Evolutionary conservation across 2,113 vertebrate species (phyloP).

Genomic region (Balaeniceps rex): DNA sequence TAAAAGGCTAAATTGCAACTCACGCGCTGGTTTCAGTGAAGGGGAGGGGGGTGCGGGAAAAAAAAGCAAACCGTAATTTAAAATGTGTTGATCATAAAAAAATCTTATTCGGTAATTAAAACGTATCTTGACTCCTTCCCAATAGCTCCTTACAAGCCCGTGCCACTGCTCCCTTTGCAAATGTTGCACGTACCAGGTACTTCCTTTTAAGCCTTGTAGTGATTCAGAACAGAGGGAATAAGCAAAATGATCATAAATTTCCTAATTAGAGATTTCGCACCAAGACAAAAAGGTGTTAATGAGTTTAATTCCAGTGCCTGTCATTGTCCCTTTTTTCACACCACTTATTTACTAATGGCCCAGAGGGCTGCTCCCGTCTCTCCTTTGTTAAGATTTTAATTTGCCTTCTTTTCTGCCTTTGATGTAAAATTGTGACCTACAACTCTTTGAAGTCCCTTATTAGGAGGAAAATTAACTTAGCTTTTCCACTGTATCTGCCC

Average conservation of each 20-base stretch:
- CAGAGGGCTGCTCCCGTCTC: conserved; percentile 74
- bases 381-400: conserved; percentile 77
- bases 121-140: not conserved
- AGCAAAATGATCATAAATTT: conserved; percentile 74
- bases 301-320: conserved; percentile 70
- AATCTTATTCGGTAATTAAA: conserved; percentile 35
- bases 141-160: not conserved
- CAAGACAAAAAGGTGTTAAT: conserved; percentile 76
- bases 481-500: conserved; percentile 62
- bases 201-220: conserved; percentile 29
- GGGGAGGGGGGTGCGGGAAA: not conserved
- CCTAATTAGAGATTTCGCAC: conserved; percentile 76
- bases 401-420: conserved; percentile 75
- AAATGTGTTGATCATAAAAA: not conserved
- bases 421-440: conserved; percentile 80
- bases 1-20: not conserved
- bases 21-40: not conserved
- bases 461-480: conserved; percentile 76
- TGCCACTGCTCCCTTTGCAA: conserved; percentile 17
- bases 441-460: conserved; percentile 83
- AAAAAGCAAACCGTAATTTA: not conserved
- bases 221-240: conserved; percentile 57
- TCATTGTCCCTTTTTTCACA: conserved; percentile 71
- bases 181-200: conserved; percentile 49
- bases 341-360: conserved; percentile 79